Evolutionary conservation across 1,140 invertebrate genomes (phyloP), one percentile per base, ranked within the genome.

Genomic region (Samia ricini): DNA sequence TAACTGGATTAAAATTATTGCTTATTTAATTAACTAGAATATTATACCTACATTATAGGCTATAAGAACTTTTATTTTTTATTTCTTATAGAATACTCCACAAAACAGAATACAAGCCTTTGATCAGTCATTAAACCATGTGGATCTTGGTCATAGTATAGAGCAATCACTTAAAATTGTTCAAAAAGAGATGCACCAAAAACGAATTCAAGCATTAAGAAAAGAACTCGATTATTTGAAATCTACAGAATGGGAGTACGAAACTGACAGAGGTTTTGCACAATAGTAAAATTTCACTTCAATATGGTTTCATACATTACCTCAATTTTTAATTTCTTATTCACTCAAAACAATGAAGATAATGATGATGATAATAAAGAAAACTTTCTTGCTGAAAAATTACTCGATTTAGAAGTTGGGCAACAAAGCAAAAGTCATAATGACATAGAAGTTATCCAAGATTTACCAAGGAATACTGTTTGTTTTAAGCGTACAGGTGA

Each of bases 221-320:
- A 94, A 94, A 76, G 93, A 94, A 83, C 80, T 95, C 33, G 93
- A 93, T 56, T 94, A 93, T 72, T 83, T 95, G 12, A 94, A 94
- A 79, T 87, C 90, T 12, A 94, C 94, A 4, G 94, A 94, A 71
- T 95, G 94, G 94, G 92, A 93, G 79, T 95, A 94, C 90, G 93
- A 94, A 60, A 89, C 87, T 62, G 89, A 88, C 24, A 90, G 84
- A 65, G 88, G 88, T 12, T 80, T 84, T 75, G 72, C 79, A 12
- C 83, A 88, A 61, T 88, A 83, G 74, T 18, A 33, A 51, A 29
- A 56, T 0, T 56, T 1, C 1, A 12, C 4, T 42, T 62, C 23
- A 85, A 66, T 49, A 86, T 89, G 85, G 50, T 82, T 62, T 87
- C 80, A 19, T 81, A 76, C 56, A 60, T 89, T 15, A 67, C 64